phyloP scores from a whole-genome alignment of 2,113 vertebrate genomes.

The Tretioscincus oriximinensis region DNA sequence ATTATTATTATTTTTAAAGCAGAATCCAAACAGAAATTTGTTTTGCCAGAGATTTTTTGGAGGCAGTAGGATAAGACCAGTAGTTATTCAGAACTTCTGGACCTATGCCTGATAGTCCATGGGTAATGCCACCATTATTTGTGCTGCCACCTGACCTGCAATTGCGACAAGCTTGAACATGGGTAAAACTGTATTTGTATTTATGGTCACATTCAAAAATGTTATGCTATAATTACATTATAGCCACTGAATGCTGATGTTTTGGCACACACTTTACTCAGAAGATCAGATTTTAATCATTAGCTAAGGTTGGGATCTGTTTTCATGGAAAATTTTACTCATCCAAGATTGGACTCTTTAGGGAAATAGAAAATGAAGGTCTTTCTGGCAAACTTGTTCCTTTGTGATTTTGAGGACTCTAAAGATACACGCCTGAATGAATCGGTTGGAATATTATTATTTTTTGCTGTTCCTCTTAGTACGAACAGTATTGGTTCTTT shows the following conservation, averaged over 20 bases:
- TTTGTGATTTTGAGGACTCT: neutral
- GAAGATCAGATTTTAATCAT: neutral
- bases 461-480: neutral
- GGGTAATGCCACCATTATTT: neutral
- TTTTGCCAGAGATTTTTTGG: too few relatives aligned
- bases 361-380: neutral
- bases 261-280: neutral
- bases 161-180: neutral
- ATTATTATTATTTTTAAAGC: too few relatives aligned
- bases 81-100: too few relatives aligned
- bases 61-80: too few relatives aligned
- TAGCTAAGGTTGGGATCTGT: constrained; percentile 2
- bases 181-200: neutral
- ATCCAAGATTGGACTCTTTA: neutral
- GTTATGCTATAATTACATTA: neutral
- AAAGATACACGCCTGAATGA: neutral
- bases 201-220: neutral
- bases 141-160: neutral
- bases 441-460: too few relatives aligned
- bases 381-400: neutral
- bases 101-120: too few relatives aligned
- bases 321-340: neutral
- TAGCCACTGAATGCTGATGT: too few relatives aligned
- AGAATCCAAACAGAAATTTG: too few relatives aligned
- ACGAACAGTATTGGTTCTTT: neutral